These are phyloP conservation scores for Aromia moschata DNA, from an alignment of 2,888 invertebrate species.

Conservation along the genomic window DNA sequence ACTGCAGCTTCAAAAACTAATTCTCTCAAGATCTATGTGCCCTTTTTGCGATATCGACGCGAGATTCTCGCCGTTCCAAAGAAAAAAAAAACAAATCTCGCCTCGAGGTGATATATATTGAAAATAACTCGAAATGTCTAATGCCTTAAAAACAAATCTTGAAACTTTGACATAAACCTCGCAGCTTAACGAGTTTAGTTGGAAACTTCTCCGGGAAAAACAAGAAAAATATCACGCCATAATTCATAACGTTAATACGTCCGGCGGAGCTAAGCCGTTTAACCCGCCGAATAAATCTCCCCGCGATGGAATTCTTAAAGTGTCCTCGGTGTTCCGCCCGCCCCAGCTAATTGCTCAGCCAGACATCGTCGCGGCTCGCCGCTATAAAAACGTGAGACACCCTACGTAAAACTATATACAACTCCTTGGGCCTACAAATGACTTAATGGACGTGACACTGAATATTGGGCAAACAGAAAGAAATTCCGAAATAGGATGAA, in stretches of 20 bases:
- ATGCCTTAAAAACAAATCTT: conserved; percentile 24
- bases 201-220: conserved; percentile 23
- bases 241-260: conserved; percentile 33
- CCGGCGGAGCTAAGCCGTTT: conserved; percentile 30
- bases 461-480: too few relatives aligned
- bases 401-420: too few relatives aligned
- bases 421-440: too few relatives aligned
- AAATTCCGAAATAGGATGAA: too few relatives aligned
- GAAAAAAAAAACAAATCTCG: not conserved
- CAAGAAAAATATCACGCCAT: conserved; percentile 29
- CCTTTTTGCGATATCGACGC: too few relatives aligned
- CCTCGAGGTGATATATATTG: conserved; percentile 4
- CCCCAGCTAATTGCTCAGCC: conserved; percentile 8
- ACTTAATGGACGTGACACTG: too few relatives aligned
- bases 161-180: conserved; percentile 24
- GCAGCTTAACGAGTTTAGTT: conserved; percentile 25
- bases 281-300: conserved; percentile 30
- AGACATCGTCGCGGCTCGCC: not conserved
- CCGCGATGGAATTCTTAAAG: conserved; percentile 13
- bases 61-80: too few relatives aligned
- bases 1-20: too few relatives aligned
- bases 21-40: too few relatives aligned
- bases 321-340: conserved; percentile 12
- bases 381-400: too few relatives aligned
- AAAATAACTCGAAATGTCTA: conserved; percentile 18